Conservation (phyloP, 2,888 invertebrate species). For the Hemaris fuciformis region DNA sequence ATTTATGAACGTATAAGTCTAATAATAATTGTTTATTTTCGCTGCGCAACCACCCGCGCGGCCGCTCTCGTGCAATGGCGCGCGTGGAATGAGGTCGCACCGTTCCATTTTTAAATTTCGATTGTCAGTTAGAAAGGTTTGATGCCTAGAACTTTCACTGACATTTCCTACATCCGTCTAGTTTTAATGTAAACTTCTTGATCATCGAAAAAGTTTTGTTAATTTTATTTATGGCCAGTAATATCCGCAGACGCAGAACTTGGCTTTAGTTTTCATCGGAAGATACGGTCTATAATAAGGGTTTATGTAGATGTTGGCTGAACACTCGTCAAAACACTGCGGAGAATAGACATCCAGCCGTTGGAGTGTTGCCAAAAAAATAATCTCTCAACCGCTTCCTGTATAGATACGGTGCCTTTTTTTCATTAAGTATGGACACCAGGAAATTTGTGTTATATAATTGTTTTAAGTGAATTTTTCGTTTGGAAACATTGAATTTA, state of each 20-base stretch:
- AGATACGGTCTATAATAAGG: too few relatives aligned
- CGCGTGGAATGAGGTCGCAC: conserved; percentile 68
- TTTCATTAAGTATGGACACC: background rate
- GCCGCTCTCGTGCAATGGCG: conserved; percentile 60
- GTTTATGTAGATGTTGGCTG: background rate
- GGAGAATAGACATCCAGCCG: background rate
- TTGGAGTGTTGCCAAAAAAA: background rate
- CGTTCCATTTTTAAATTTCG: conserved; percentile 76
- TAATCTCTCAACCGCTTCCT: background rate
- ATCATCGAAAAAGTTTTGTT: background rate
- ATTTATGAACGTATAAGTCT: conserved; percentile 35
- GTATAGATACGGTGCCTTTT: background rate
- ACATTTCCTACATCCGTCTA: conserved; percentile 40
- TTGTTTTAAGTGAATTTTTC: background rate
- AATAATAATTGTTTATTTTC: conserved; percentile 66
- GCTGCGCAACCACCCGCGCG: conserved; percentile 39
- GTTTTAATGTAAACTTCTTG: conserved; percentile 4
- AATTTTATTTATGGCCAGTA: background rate
- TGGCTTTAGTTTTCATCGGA: background rate
- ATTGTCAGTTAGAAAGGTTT: conserved; percentile 51
- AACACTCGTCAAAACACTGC: background rate
- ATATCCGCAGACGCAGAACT: background rate
- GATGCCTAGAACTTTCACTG: conserved; percentile 64
- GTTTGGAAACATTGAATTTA: background rate
- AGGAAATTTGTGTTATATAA: background rate